phyloP scores from a whole-genome alignment of 2,797 vertebrate genomes.

The Acipenser transmontanus region DNA sequence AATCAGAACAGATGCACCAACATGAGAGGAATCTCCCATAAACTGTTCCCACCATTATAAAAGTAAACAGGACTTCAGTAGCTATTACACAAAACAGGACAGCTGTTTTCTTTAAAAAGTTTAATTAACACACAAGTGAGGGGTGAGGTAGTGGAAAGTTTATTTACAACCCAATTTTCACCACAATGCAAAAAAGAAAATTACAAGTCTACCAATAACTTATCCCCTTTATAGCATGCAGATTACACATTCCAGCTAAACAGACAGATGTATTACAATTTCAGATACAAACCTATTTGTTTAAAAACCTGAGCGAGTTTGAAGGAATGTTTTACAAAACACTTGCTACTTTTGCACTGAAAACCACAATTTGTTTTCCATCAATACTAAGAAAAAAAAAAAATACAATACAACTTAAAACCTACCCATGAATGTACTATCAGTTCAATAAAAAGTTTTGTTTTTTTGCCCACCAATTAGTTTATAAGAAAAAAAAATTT shows the following conservation, averaged over 20 bases:
- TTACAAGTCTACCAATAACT: not conserved
- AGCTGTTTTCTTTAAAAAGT: not conserved
- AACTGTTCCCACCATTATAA: too few species aligned
- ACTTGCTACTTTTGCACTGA: constrained; percentile 29
- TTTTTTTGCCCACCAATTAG: too few species aligned
- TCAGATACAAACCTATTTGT: constrained; percentile 38
- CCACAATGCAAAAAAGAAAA: constrained; percentile 32
- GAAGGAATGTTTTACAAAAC: constrained; percentile 50
- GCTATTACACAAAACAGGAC: too few species aligned
- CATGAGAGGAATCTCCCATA: too few species aligned
- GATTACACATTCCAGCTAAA: constrained; percentile 30
- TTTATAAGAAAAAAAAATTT: too few species aligned
- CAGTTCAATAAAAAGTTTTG: constrained; percentile 12
- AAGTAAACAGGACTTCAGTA: too few species aligned
- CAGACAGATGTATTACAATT: constrained; percentile 34
- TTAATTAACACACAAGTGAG: not conserved
- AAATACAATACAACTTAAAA: constrained; percentile 10
- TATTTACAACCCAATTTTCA: constrained; percentile 51
- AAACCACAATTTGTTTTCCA: constrained; percentile 29
- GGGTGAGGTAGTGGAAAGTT: constrained; percentile 50
- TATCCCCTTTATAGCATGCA: constrained; percentile 33
- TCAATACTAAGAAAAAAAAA: constrained; percentile 28
- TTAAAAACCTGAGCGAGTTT: constrained; percentile 44
- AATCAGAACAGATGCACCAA: too few species aligned
- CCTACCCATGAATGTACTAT: constrained; percentile 3